These are phyloP conservation scores for Psylliodes chrysocephalus DNA, from an alignment of 2,888 invertebrate species.

Conservation along the genomic window DNA sequence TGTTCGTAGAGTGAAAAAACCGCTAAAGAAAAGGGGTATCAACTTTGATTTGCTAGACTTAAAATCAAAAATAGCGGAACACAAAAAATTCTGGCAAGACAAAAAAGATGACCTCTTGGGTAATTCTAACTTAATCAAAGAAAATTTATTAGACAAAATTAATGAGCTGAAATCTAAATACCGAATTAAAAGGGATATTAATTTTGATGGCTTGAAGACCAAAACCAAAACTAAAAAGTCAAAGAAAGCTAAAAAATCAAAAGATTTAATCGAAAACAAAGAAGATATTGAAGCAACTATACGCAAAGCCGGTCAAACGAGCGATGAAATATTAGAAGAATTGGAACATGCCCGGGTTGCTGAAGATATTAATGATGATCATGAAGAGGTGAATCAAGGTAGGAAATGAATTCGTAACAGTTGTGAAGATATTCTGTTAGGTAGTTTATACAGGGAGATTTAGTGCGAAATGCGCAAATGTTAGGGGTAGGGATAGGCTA, in stretches of 20 bases:
- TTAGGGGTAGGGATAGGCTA: no score
- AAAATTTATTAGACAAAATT: constrained; percentile 34
- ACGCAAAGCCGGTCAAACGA: constrained; percentile 44
- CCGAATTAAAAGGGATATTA: constrained; percentile 53
- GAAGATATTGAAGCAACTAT: constrained; percentile 47
- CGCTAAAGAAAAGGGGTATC: constrained; percentile 8
- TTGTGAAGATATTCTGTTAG: no score
- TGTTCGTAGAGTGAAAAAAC: background rate
- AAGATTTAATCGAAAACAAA: constrained; percentile 30
- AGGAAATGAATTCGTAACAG: no score
- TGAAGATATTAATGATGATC: background rate
- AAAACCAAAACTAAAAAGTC: constrained; percentile 39
- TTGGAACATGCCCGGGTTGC: constrained; percentile 35
- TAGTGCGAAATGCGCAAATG: no score
- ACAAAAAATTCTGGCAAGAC: constrained; percentile 35
- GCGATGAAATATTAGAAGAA: constrained; percentile 46
- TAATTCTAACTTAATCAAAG: constrained; percentile 28
- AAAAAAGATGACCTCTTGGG: constrained; percentile 36
- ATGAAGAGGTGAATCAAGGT: constrained; percentile 29
- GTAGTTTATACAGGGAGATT: no score
- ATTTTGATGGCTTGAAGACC: constrained; percentile 54
- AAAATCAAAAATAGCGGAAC: constrained; percentile 35
- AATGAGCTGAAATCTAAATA: constrained; percentile 31
- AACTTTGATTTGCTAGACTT: constrained; percentile 20
- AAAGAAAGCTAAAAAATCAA: constrained; percentile 30